Evolutionary conservation across 2,797 vertebrate genomes (phyloP), one percentile per base, ranked within the genome.

Genomic region (Sebastes kiyomatsui): DNA sequence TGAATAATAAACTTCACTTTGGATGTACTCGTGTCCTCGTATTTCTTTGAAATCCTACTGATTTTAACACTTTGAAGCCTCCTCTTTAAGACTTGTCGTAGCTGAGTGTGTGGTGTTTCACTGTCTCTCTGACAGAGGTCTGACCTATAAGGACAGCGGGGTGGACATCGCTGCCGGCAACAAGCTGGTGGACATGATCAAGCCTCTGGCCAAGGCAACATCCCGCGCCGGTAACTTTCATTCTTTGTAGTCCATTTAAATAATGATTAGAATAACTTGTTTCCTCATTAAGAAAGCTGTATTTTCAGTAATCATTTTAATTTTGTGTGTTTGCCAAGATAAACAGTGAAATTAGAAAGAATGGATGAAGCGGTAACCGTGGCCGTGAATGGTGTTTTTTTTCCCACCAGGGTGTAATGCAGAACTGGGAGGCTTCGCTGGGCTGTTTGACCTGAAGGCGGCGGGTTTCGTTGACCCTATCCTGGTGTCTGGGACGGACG

Each of bases 141-240:
- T 99, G 91, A 99, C 97, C 35, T 99, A 99, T 72, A 99, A 97
- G 92, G 97, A 97, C 88, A 97, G 98, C 5, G 99, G 99, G 7
- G 98, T 99, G 90, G 97, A 99, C 94, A 97, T 99, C n/a, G 95
- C 94, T n/a, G 97, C 98, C n/a, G 99, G 98, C 25, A 98, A 99
- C 94, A 92, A 73, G 81, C 92, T 99, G 81, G 97, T 99, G 93
- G 96, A 97, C 87, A 90, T 94, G 86, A 99, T 99, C 93, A 98
- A 99, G 72, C 97, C 98, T 81, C 92, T 99, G 83, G 98, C 98
- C 64, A 97, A 96, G 91, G 96, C 97, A 4, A 99, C 98, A 0
- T 96, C 97, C 64, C 97, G 98, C 55, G 76, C 97, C 82, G 99
- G 99, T 99, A 96, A 89, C 38, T 30, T 35, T 60, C 1, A 68